Conservation (phyloP, 1,140 invertebrate genomes). For the Meteorus sp. region DNA sequence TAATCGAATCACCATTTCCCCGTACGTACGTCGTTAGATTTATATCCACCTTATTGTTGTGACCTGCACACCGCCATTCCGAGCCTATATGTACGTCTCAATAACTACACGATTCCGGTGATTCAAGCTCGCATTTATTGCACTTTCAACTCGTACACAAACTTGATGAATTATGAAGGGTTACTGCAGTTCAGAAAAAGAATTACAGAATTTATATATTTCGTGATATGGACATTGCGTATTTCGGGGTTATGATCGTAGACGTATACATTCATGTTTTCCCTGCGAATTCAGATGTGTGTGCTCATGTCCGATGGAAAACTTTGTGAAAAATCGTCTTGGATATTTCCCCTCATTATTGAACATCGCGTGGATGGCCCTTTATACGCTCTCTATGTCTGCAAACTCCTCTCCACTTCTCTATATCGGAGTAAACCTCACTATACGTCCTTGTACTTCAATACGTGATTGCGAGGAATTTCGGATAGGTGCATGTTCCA, state of each 20-base stretch:
- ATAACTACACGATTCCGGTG: too few relatives aligned
- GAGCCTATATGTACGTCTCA: too few relatives aligned
- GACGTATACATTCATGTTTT: not conserved
- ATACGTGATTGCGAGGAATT: slow-evolving; percentile 13
- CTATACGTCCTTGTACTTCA: not conserved
- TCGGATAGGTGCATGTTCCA: not conserved
- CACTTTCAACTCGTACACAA: too few relatives aligned
- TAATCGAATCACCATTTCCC: slow-evolving; percentile 55
- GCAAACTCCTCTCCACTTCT: slow-evolving; percentile 19
- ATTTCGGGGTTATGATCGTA: too few relatives aligned
- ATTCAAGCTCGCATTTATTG: too few relatives aligned
- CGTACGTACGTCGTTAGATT: slow-evolving; percentile 47
- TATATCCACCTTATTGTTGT: slow-evolving; percentile 48
- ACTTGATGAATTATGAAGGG: too few relatives aligned
- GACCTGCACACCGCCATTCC: not conserved
- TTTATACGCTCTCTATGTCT: not conserved
- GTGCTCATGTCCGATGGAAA: slow-evolving; percentile 26
- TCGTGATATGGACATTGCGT: slow-evolving; percentile 9
- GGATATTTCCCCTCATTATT: slow-evolving; percentile 35
- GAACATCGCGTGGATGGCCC: slow-evolving; percentile 25
- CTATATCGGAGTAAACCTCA: not conserved
- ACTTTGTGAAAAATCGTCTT: slow-evolving; percentile 45
- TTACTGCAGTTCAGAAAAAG: not conserved
- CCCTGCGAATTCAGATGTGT: not conserved
- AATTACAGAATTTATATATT: too few relatives aligned